Percentiles rank a stretch among this genome's conserved stretches.
These are phyloP conservation scores for Leucophenga maculata DNA, from an alignment of 2,888 invertebrate genomes.

Conservation along the genomic window DNA sequence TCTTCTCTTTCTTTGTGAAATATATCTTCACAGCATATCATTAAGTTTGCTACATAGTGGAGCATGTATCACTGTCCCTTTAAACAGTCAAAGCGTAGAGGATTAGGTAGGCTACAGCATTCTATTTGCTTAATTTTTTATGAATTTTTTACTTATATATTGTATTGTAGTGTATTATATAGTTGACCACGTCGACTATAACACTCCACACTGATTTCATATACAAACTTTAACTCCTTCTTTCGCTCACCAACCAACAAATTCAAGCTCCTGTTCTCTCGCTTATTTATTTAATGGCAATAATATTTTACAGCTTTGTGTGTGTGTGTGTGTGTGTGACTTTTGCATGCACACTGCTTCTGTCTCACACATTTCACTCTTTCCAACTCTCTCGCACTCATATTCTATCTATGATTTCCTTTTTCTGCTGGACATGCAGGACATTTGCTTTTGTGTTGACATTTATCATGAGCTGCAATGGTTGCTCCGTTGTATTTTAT, in stretches of 20 bases:
- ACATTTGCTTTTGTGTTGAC: constrained; percentile 40
- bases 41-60: too few species aligned
- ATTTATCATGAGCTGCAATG: constrained; percentile 38
- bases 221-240: neutral
- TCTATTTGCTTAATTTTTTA: too few species aligned
- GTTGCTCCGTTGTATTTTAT: constrained; percentile 43
- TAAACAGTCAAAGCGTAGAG: too few species aligned
- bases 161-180: too few species aligned
- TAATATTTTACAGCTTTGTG: constrained; percentile 57
- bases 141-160: too few species aligned
- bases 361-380: constrained; percentile 1
- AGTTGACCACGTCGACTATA: too few species aligned
- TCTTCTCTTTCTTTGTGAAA: too few species aligned
- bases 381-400: constrained; percentile 22
- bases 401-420: constrained; percentile 27
- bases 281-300: constrained; percentile 61
- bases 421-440: neutral
- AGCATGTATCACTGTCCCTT: too few species aligned
- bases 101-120: too few species aligned
- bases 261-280: neutral
- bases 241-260: neutral
- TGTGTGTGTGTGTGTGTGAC: constrained; percentile 24
- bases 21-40: too few species aligned
- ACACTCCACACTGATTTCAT: too few species aligned
- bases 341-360: neutral